Evolutionary conservation across 1,140 invertebrate species (phyloP), one percentile per base, ranked within the genome.

Genomic region (Elysia chlorotica): DNA sequence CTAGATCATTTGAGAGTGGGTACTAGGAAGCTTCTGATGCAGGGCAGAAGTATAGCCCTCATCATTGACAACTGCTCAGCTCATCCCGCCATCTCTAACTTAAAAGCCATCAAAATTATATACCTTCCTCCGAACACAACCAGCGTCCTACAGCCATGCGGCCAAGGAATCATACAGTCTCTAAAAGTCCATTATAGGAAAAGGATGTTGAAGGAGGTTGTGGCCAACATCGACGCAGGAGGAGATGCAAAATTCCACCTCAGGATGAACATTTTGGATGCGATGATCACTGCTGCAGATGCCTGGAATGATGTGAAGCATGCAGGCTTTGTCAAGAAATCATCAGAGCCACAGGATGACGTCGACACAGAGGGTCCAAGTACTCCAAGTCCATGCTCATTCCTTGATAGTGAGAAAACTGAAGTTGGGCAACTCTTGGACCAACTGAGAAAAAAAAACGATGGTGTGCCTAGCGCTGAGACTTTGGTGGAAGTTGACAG

Each of bases 61-160:
- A 71, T 78, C 1, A 63, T 79, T 2, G 77, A 78, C 37, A 78
- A 78, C 62, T 69, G 71, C 79, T 0, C 76, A 75, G 61, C 79
- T 77, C 54, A 79, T 61, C 36, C 73, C 62, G 2, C 67, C 71
- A 38, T 76, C 76, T 33, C 37, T 36, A 31, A 77, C 71, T 54
- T 41, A 71, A 38, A 31, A 71, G 2, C 61, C 28, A 54, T 65
- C 31, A 19, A 63, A 28, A 61, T 78, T 21, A 69, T n/a, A 0
- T 76, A 78, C 33, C 65, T 78, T 2, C 76, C 76, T 3, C 75
- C 73, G 25, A 75, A 75, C 61, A 75, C 74, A 4, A 75, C 77
- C 2, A 74, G 73, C 59, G 17, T 38, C 0, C 70, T 62, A 10
- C 74, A 79, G 57, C 77, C 79, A 3, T 72, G 65, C 38, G 74